Evolutionary conservation across 2,888 invertebrate genomes (phyloP).

Genomic region (Epinotia ramella): DNA sequence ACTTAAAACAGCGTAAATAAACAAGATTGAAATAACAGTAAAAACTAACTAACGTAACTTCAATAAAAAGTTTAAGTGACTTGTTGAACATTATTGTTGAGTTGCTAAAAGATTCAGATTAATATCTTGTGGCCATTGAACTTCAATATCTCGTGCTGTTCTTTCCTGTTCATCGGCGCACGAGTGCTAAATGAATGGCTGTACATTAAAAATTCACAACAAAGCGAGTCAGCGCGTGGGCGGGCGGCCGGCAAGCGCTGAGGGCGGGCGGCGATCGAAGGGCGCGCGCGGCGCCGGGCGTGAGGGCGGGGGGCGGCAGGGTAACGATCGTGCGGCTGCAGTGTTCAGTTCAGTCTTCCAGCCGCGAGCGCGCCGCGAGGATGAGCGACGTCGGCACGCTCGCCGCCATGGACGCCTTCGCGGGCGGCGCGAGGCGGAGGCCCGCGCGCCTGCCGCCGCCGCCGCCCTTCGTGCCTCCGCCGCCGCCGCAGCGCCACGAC

Average conservation of each 20-base stretch:
- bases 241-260: slow-evolving; percentile 73
- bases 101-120: slow-evolving; percentile 13
- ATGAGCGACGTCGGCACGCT: slow-evolving; percentile 85
- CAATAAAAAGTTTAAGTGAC: background rate
- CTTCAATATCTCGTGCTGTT: slow-evolving; percentile 60
- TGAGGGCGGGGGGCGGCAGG: slow-evolving; percentile 65
- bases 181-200: slow-evolving; percentile 76
- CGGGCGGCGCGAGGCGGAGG: slow-evolving; percentile 82
- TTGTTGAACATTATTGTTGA: slow-evolving; percentile 13
- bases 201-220: slow-evolving; percentile 84
- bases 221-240: slow-evolving; percentile 77
- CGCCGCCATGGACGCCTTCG: slow-evolving; percentile 84
- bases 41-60: too few species aligned
- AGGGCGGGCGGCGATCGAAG: slow-evolving; percentile 82
- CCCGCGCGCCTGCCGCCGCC: slow-evolving; percentile 80
- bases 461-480: slow-evolving; percentile 81
- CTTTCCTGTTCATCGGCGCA: slow-evolving; percentile 65
- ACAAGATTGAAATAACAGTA: background rate
- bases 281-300: slow-evolving; percentile 77
- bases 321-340: slow-evolving; percentile 56
- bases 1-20: background rate
- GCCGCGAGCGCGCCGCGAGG: slow-evolving; percentile 81
- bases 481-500: slow-evolving; percentile 80
- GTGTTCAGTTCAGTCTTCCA: slow-evolving; percentile 80
- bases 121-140: slow-evolving; percentile 58